These are phyloP conservation scores for Brenthis ino DNA, from an alignment of 2,888 invertebrate species.

Conservation along the genomic window DNA sequence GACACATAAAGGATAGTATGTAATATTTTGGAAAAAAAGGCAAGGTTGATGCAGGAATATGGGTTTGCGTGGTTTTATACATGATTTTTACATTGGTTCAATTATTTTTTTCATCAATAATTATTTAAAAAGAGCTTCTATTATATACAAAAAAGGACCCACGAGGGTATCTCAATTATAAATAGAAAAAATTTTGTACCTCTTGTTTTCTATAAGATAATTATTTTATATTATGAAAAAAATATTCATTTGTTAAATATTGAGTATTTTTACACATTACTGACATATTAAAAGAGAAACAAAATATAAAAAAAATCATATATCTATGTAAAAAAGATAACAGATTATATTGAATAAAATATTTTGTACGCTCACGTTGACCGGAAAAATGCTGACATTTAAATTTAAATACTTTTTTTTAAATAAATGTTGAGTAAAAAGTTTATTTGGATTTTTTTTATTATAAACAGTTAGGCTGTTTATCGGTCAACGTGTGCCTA, in stretches of 20 bases:
- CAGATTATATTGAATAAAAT: conserved; percentile 52
- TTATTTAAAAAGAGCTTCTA: conserved; percentile 66
- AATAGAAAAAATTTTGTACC: conserved; percentile 62
- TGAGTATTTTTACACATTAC: conserved; percentile 80
- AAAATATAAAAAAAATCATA: conserved; percentile 75
- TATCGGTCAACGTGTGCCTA: conserved; percentile 55
- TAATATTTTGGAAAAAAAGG: conserved; percentile 38
- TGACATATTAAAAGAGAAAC: conserved; percentile 71
- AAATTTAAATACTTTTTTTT: conserved; percentile 27
- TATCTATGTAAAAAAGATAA: conserved; percentile 42
- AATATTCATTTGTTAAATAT: conserved; percentile 78
- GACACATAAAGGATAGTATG: conserved; percentile 69
- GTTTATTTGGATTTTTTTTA: background rate
- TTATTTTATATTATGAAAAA: conserved; percentile 69
- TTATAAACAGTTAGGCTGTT: conserved; percentile 27
- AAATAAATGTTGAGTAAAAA: conserved; percentile 32
- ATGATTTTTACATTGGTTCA: conserved; percentile 32
- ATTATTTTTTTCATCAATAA: conserved; percentile 45
- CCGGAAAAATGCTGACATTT: conserved; percentile 44
- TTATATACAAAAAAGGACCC: conserved; percentile 69
- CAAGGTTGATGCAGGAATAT: conserved; percentile 50
- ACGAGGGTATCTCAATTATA: conserved; percentile 54
- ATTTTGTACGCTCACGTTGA: conserved; percentile 64
- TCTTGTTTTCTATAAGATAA: conserved; percentile 76
- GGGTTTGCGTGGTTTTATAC: conserved; percentile 34